phyloP scores from a whole-genome alignment of 2,888 invertebrate genomes.

The Plebejus melissa region DNA sequence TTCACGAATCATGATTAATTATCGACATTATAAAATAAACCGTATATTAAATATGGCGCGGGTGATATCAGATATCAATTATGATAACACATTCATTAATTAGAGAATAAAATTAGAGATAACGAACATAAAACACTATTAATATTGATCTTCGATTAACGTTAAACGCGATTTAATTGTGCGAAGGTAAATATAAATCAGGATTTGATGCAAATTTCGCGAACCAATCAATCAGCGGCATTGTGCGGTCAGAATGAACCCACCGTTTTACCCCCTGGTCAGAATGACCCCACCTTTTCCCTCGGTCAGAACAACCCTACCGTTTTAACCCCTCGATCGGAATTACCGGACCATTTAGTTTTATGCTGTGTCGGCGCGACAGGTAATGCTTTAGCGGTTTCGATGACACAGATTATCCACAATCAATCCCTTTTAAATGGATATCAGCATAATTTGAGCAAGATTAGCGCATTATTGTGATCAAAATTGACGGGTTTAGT shows the following conservation, averaged over 20 bases:
- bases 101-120: conserved; percentile 1
- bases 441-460: neutral
- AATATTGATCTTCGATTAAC: conserved; percentile 6
- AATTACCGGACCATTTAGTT: conserved; percentile 12
- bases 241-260: conserved; percentile 31
- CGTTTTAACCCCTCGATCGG: neutral
- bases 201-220: conserved; percentile 35
- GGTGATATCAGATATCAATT: conserved; percentile 8
- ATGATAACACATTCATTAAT: conserved; percentile 10
- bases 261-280: neutral
- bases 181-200: conserved; percentile 34
- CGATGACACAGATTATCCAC: conserved; percentile 1
- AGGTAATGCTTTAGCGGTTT: conserved; percentile 13
- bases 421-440: conserved; percentile 12
- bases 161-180: conserved; percentile 17
- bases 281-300: neutral
- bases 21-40: neutral
- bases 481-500: conserved; percentile 8
- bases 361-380: conserved; percentile 10
- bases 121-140: neutral
- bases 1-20: no score
- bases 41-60: neutral
- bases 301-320: neutral
- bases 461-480: conserved; percentile 14
- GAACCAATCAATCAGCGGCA: conserved; percentile 36